Percentiles rank a stretch among this genome's conserved stretches.
phyloP scores from a whole-genome alignment of 2,113 vertebrate species.

The Hemiprocne comata region DNA sequence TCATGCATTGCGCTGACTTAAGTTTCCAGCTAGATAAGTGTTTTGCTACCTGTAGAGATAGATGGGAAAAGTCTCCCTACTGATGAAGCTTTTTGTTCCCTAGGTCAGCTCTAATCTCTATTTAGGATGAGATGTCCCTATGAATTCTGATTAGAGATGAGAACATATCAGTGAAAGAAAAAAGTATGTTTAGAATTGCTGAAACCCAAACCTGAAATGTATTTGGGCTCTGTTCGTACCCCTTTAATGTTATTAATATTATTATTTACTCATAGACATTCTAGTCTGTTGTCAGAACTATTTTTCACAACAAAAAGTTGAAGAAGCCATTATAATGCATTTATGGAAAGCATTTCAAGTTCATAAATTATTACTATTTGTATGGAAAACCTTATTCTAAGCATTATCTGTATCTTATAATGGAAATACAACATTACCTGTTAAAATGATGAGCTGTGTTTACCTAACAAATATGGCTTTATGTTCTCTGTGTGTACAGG shows the following conservation, averaged over 20 bases:
- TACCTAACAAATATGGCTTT: neutral
- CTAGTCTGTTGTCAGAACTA: neutral
- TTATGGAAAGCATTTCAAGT: neutral
- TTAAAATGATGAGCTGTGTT: neutral
- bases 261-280: neutral
- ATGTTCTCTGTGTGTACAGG: neutral
- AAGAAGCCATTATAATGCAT: neutral
- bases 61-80: neutral
- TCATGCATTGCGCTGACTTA: fast-evolving
- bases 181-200: neutral
- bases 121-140: neutral
- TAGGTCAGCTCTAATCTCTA: neutral
- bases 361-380: neutral
- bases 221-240: neutral
- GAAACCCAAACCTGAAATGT: neutral
- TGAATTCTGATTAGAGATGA: neutral
- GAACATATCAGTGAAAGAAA: neutral
- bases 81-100: neutral
- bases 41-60: neutral
- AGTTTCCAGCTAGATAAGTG: neutral
- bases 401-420: neutral
- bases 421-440: neutral
- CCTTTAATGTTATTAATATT: neutral
- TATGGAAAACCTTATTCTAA: neutral
- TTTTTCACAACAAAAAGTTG: neutral